These are phyloP conservation scores for Hybognathus amarus DNA, from an alignment of 2,797 vertebrate genomes.

Conservation along the genomic window DNA sequence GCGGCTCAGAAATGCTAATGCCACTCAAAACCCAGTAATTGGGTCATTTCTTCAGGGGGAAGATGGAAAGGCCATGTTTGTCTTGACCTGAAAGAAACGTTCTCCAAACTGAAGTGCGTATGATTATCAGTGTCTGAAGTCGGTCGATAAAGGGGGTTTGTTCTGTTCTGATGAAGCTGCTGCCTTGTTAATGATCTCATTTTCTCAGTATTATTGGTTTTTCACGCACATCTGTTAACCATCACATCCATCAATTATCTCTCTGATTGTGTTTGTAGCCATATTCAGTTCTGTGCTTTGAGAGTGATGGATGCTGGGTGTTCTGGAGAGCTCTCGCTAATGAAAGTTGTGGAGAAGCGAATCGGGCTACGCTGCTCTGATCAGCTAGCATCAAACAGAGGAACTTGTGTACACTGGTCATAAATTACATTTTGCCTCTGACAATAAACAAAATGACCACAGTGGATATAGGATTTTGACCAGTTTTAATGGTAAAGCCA, in stretches of 20 bases:
- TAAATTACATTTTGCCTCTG: not conserved
- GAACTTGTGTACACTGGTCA: constrained; percentile 20
- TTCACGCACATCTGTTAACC: constrained; percentile 33
- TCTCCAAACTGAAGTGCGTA: not conserved
- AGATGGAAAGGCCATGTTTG: constrained; percentile 50
- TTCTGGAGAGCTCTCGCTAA: constrained; percentile 12
- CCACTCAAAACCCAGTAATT: constrained; percentile 54
- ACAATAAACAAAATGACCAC: not conserved
- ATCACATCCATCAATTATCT: constrained; percentile 16
- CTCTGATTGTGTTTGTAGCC: constrained; percentile 30
- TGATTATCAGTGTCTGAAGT: constrained; percentile 20
- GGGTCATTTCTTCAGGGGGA: constrained; percentile 54
- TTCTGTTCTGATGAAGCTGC: constrained; percentile 1
- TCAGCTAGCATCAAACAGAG: constrained; percentile 33
- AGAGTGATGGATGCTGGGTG: constrained; percentile 2
- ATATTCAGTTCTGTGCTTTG: constrained; percentile 25
- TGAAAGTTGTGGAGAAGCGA: not conserved
- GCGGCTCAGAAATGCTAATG: constrained; percentile 53
- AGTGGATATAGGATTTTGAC: not conserved
- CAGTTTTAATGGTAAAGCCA: not conserved
- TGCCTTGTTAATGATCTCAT: constrained; percentile 29
- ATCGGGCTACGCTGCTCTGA: constrained; percentile 30
- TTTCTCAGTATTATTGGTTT: constrained; percentile 31
- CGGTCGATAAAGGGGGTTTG: constrained; percentile 1
- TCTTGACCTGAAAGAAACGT: constrained; percentile 51